Conservation (phyloP, 2,113 vertebrate species). For the Trematomus loennbergii region DNA sequence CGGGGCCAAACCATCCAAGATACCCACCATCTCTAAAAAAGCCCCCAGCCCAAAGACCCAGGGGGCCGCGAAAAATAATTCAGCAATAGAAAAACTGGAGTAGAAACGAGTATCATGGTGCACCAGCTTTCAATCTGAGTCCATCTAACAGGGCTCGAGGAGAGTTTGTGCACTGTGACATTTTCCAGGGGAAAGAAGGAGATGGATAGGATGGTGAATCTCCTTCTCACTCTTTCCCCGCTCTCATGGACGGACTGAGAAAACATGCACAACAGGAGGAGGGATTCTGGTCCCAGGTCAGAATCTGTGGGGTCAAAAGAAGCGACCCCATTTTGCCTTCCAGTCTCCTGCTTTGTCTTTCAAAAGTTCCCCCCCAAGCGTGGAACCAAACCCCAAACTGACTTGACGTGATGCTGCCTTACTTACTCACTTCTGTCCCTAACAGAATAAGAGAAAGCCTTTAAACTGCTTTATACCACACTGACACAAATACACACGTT, state of each 20-base stretch:
- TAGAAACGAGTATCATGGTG: background rate
- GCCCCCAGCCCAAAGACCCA: conserved; percentile 90
- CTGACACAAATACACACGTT: conserved; percentile 42
- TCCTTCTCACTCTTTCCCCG: conserved; percentile 50
- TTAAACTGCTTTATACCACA: conserved; percentile 52
- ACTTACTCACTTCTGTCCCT: conserved; percentile 77
- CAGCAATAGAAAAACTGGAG: background rate
- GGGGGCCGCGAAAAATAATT: conserved; percentile 85
- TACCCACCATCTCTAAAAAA: conserved; percentile 98
- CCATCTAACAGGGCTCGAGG: conserved; percentile 40
- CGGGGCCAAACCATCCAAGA: conserved; percentile 92
- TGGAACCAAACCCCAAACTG: conserved; percentile 41
- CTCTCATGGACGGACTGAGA: conserved; percentile 35
- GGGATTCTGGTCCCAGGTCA: conserved; percentile 41
- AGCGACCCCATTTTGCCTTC: conserved; percentile 63
- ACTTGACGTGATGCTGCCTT: conserved; percentile 91
- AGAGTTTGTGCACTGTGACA: conserved; percentile 54
- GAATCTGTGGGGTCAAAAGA: conserved; percentile 42
- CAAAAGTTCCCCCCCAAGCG: conserved; percentile 32
- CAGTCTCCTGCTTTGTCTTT: conserved; percentile 51
- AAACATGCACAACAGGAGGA: conserved; percentile 56
- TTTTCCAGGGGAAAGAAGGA: conserved; percentile 38
- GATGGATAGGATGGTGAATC: conserved; percentile 11
- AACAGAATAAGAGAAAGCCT: conserved; percentile 44
- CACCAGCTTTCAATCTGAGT: conserved; percentile 32